Evolutionary conservation across 2,113 vertebrate genomes (phyloP).

Genomic region (Cheilinus undulatus): DNA sequence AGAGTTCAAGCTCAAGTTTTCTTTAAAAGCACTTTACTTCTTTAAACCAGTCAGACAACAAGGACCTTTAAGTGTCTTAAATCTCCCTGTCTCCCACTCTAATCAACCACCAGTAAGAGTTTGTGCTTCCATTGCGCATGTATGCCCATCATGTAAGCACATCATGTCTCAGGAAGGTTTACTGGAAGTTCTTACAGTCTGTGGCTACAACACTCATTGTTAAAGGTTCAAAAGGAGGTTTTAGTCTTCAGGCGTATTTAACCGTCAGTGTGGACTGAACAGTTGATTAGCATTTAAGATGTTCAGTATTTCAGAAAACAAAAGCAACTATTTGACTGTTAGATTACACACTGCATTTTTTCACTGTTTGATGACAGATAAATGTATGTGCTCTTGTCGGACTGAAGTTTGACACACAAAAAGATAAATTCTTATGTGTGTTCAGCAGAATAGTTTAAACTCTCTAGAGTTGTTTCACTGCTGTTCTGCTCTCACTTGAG

Average conservation of each 20-base stretch:
- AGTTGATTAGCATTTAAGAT: conserved; percentile 35
- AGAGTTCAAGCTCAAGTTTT: background rate
- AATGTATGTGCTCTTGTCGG: background rate
- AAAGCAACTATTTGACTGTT: conserved; percentile 12
- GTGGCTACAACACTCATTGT: background rate
- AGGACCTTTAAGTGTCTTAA: background rate
- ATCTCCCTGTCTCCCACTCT: background rate
- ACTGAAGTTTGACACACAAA: background rate
- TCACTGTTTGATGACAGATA: background rate
- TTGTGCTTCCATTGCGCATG: conserved; percentile 5
- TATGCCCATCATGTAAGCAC: conserved; percentile 38
- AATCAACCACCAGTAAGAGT: background rate
- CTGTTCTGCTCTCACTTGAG: too few relatives aligned
- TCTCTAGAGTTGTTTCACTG: background rate
- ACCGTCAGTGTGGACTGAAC: background rate
- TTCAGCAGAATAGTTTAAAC: background rate
- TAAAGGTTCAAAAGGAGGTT: background rate
- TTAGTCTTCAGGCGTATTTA: background rate
- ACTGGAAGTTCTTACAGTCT: conserved; percentile 19
- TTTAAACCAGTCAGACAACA: conserved; percentile 22
- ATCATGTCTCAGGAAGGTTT: conserved; percentile 47
- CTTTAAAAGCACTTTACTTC: background rate
- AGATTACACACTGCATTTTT: background rate
- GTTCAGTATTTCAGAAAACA: background rate
- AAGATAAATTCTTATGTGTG: background rate